phyloP scores from a whole-genome alignment of 2,113 vertebrate species.

The Colinus virginianus region DNA sequence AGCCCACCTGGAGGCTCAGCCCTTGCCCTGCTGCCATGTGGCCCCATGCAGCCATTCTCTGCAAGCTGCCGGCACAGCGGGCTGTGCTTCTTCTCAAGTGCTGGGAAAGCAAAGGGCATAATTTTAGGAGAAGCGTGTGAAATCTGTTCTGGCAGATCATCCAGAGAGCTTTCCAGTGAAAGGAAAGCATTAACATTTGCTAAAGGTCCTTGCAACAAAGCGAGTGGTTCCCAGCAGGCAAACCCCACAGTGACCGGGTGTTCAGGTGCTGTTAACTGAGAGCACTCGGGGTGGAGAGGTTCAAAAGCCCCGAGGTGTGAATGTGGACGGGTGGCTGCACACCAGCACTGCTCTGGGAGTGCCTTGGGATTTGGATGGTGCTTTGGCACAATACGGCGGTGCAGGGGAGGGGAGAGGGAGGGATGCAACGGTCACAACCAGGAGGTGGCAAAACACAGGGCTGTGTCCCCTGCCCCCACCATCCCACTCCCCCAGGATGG shows the following conservation, averaged over 20 bases:
- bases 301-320: background rate
- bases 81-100: conserved; percentile 7
- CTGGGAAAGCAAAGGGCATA: conserved; percentile 54
- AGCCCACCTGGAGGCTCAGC: background rate
- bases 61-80: background rate
- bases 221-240: conserved; percentile 34
- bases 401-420: background rate
- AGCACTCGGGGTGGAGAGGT: background rate
- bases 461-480: background rate
- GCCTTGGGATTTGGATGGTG: background rate
- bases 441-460: background rate
- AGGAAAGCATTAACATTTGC: conserved; percentile 72
- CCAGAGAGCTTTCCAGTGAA: conserved; percentile 45
- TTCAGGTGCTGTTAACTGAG: background rate
- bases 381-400: fast-evolving
- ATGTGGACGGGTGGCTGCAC: background rate
- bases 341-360: background rate
- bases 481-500: background rate
- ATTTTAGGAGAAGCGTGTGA: conserved; percentile 71
- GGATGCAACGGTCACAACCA: no score
- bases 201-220: conserved; percentile 61
- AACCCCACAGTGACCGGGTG: background rate
- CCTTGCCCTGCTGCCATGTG: background rate
- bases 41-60: background rate
- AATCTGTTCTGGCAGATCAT: conserved; percentile 72